Conservation (phyloP, 2,113 vertebrate genomes). For the Felis catus region F.catus_Fca126_mat1.0 CM031420.1:108784001-108784500, state of each 20-base stretch:
- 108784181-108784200: background rate
- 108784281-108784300: background rate
- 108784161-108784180: background rate
- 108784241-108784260: background rate
- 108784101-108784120: background rate
- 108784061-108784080: background rate
- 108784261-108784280: background rate
- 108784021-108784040: conserved; percentile 17
- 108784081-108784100: background rate
- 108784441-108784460: background rate
- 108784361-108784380: background rate
- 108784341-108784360: background rate
- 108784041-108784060: background rate
- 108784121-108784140: no score
- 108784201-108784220: background rate
- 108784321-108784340: background rate
- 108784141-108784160: background rate
- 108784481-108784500: no score
- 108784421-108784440: background rate
- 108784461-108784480: background rate
- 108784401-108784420: background rate
- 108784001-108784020: background rate
- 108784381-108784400: background rate
- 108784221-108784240: background rate
- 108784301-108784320: background rate